Conservation (phyloP, 2,113 vertebrate species). For the Platichthys flesus region DNA sequence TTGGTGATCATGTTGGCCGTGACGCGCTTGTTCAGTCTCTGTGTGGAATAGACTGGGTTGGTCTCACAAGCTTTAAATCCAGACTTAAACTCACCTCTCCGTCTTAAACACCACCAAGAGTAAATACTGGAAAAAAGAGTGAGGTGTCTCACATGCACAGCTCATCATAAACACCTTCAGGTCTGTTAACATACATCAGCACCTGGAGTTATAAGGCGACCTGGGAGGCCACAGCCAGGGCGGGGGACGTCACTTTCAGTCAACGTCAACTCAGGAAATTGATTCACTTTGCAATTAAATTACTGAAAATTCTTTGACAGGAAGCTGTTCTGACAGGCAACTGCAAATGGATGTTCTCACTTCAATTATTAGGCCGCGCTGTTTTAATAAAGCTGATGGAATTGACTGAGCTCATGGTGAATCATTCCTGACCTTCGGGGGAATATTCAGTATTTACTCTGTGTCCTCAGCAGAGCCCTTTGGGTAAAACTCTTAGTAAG, state of each 20-base stretch:
- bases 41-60: too few relatives aligned
- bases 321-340: conserved; percentile 59
- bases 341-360: conserved; percentile 44
- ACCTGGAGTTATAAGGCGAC: neutral
- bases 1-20: too few relatives aligned
- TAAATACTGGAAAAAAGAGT: neutral
- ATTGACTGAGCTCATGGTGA: conserved; percentile 40
- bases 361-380: conserved; percentile 48
- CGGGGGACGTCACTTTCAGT: conserved; percentile 45
- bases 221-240: conserved; percentile 11
- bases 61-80: too few relatives aligned
- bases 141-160: too few relatives aligned
- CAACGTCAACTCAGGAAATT: conserved; percentile 54
- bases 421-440: conserved; percentile 33
- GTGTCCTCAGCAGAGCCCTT: neutral
- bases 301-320: conserved; percentile 51
- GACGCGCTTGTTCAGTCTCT: too few relatives aligned
- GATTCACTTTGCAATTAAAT: conserved; percentile 58
- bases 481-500: conserved; percentile 13
- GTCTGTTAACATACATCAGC: neutral
- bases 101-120: too few relatives aligned
- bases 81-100: too few relatives aligned
- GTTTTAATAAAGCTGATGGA: conserved; percentile 50
- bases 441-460: conserved; percentile 13
- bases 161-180: neutral